Evolutionary conservation across 2,888 invertebrate genomes (phyloP).

Genomic region (Plagodis dolabraria): DNA sequence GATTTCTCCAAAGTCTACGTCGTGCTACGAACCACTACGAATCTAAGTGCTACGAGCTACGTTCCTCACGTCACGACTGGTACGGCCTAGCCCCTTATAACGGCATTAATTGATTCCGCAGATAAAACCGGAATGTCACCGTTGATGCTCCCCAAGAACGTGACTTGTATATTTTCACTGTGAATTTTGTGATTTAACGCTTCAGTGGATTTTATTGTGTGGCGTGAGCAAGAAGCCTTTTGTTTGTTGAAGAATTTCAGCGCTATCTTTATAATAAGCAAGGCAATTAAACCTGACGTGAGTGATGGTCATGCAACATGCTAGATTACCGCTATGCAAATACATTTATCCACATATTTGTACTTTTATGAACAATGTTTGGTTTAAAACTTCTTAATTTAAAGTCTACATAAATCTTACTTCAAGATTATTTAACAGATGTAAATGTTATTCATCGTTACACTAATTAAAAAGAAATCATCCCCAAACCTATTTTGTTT

Average conservation of each 20-base stretch:
- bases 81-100: slow-evolving; percentile 49
- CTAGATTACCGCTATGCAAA: neutral
- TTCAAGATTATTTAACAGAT: too few species aligned
- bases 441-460: too few species aligned
- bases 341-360: neutral
- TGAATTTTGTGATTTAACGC: slow-evolving; percentile 46
- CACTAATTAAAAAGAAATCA: too few species aligned
- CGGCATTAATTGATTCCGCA: slow-evolving; percentile 70
- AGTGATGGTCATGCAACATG: slow-evolving; percentile 4
- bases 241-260: slow-evolving; percentile 30
- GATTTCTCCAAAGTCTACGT: neutral
- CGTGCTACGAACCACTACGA: slow-evolving; percentile 15
- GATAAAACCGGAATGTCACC: slow-evolving; percentile 71
- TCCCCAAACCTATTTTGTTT: too few species aligned
- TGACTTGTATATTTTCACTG: slow-evolving; percentile 39
- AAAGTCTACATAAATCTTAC: neutral
- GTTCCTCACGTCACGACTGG: slow-evolving; percentile 46
- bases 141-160: slow-evolving; percentile 36
- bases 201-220: slow-evolving; percentile 43
- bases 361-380: neutral
- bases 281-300: slow-evolving; percentile 15
- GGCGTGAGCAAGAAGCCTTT: slow-evolving; percentile 30
- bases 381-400: neutral
- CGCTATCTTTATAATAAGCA: slow-evolving; percentile 41
- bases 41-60: slow-evolving; percentile 22